These are phyloP conservation scores for Heteromormyrus szaboi DNA, from an alignment of 2,797 vertebrate genomes.

Conservation along the genomic window DNA sequence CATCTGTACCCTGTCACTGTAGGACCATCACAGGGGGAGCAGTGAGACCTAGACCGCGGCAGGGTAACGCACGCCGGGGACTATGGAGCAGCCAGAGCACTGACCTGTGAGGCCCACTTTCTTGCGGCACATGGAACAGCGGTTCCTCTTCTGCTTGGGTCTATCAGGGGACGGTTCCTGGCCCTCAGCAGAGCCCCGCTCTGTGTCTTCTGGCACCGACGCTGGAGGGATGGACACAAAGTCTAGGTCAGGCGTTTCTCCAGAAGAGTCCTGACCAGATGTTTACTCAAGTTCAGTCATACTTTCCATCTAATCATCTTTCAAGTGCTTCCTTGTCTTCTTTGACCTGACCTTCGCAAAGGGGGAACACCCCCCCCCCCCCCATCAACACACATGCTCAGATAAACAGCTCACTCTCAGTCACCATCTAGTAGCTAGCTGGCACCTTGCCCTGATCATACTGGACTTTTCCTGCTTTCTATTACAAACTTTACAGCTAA, in stretches of 20 bases:
- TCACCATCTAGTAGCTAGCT: neutral
- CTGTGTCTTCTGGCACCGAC: constrained; percentile 26
- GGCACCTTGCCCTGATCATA: neutral
- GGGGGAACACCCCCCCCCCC: neutral
- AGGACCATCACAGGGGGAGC: neutral
- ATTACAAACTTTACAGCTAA: neutral
- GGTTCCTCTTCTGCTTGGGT: constrained; percentile 75
- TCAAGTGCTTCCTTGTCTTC: neutral
- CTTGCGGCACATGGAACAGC: constrained; percentile 79
- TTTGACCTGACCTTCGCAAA: neutral
- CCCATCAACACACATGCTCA: neutral
- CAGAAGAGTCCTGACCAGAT: neutral
- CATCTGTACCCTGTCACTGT: neutral
- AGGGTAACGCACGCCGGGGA: neutral
- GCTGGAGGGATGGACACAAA: neutral
- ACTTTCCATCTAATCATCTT: neutral
- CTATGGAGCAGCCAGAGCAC: neutral
- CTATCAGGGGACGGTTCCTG: constrained; percentile 67
- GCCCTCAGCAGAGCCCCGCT: constrained; percentile 61
- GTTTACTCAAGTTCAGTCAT: neutral
- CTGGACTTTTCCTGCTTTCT: neutral
- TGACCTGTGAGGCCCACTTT: constrained; percentile 80
- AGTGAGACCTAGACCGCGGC: neutral
- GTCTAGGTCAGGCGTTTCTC: neutral
- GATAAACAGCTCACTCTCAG: neutral